Evolutionary conservation across 2,888 invertebrate genomes (phyloP).

Genomic region (Tachina grossa): DNA sequence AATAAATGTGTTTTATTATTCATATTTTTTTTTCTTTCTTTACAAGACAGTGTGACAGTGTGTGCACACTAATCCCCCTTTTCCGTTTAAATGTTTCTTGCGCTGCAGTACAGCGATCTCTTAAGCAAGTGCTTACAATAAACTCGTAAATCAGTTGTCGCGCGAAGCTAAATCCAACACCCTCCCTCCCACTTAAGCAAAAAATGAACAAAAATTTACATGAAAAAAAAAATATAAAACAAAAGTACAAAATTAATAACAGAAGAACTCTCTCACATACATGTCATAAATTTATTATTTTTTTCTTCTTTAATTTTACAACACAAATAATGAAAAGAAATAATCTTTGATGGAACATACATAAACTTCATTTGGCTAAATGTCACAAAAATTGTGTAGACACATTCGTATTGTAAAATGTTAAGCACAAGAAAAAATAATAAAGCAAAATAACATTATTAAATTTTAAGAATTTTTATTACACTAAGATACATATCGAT

Average conservation of each 20-base stretch:
- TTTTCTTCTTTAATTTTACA: constrained; percentile 21
- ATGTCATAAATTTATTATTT: constrained; percentile 65
- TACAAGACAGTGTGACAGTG: not conserved
- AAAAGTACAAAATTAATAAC: constrained; percentile 24
- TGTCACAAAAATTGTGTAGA: constrained; percentile 60
- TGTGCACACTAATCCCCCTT: constrained; percentile 50
- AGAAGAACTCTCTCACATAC: constrained; percentile 35
- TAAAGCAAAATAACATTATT: too few species aligned
- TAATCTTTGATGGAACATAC: constrained; percentile 62
- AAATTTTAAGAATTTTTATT: too few species aligned
- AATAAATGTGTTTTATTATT: constrained; percentile 40
- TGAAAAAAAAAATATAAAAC: constrained; percentile 35
- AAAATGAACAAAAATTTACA: constrained; percentile 29
- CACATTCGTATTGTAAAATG: constrained; percentile 48
- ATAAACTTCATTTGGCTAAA: constrained; percentile 64
- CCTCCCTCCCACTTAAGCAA: constrained; percentile 46
- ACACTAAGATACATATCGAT: too few species aligned
- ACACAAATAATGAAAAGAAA: constrained; percentile 6
- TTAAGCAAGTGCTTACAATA: constrained; percentile 64
- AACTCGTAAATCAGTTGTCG: constrained; percentile 67
- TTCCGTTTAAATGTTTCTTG: constrained; percentile 47
- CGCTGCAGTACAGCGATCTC: constrained; percentile 11
- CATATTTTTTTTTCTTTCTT: constrained; percentile 9
- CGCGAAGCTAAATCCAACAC: constrained; percentile 44
- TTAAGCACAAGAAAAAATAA: not conserved